Base-by-base conservation (phyloP, 2,797 vertebrate species). In the Pogonophryne albipinna region DNA sequence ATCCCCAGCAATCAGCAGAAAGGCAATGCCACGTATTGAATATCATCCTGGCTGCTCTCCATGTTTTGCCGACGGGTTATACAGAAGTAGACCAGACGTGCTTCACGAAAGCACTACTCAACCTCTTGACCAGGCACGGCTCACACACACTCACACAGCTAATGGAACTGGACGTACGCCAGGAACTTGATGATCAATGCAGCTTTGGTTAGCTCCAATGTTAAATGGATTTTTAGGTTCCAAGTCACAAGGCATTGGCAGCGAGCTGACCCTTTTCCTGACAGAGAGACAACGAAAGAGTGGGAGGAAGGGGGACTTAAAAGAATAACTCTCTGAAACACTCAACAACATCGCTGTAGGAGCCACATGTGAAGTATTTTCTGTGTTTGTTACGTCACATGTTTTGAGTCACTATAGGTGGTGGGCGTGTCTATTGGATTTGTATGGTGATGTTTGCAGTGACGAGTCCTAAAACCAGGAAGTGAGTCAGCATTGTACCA, bases 201-300 rank as follows among this genome's bases (percentile, higher is more conserved):
- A 60, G 82, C 74, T 80, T 87, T 89, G 85, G 87, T 89, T 87
- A 70, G 62, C 60, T 75, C 23, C 4, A 31, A 66, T 85, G 71
- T 83, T 74, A 78, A 85, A 89, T 83, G 61, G 72, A 92, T 86
- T 92, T 70, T 82, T 82, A 74, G 74, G 72, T 84, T 91, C 70
- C 71, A 82, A 79, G 77, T 87, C 72, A 80, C 66, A 79, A 46
- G 42, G 73, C 74, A 61, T 63, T 66, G 57, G 76, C 76, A 85
- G 55, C 42, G 60, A 69, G 53, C 66, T 83, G 73, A 79, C 71
- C 63, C 60, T 53, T 65, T 27, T 55, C 14, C 51, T 65, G 66
- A 83, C 51, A n/a, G n/a, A n/a, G n/a, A 64, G 44, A 31, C 14
- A 64, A 11, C 41, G 15, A 61, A 9, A 17, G 46, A 64, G 31